These are phyloP conservation scores for Uloborus plumipes DNA, from an alignment of 2,888 invertebrate species.

Conservation along the genomic window DNA sequence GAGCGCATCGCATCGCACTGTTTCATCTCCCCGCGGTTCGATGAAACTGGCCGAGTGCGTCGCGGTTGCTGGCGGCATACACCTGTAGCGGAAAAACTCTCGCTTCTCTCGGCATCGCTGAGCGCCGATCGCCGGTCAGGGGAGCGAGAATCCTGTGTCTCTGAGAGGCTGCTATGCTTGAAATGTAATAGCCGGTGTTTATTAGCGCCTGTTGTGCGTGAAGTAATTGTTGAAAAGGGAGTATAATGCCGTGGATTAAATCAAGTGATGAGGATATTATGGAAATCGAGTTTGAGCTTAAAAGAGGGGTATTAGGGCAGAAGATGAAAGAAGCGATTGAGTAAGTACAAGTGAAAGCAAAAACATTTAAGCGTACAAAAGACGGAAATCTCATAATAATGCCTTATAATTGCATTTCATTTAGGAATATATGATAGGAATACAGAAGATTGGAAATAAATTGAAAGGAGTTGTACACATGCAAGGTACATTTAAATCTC, in stretches of 20 bases:
- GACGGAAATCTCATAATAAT: too few relatives aligned
- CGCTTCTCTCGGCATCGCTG: constrained; percentile 48
- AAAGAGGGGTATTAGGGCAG: neutral
- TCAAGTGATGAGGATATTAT: too few relatives aligned
- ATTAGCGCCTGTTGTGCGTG: constrained; percentile 19
- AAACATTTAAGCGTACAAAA: neutral
- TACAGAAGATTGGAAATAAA: too few relatives aligned
- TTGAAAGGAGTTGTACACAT: too few relatives aligned
- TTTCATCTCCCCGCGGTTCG: too few relatives aligned
- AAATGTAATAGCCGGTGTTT: constrained; percentile 19
- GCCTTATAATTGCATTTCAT: too few relatives aligned
- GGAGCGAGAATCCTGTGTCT: constrained; percentile 3
- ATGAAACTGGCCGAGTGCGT: too few relatives aligned
- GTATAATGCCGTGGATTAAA: neutral
- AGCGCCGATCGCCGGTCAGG: constrained; percentile 6
- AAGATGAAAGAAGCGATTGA: neutral
- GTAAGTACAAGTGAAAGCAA: neutral
- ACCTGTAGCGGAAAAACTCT: constrained; percentile 57
- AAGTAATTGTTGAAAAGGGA: constrained; percentile 4
- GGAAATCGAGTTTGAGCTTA: too few relatives aligned
- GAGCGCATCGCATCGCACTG: too few relatives aligned
- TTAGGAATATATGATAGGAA: too few relatives aligned
- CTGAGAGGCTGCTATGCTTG: neutral
- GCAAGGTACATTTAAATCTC: too few relatives aligned
- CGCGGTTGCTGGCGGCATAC: constrained; percentile 23